Conservation (phyloP, 1,140 invertebrate species). For the Chlorops oryzae region DNA sequence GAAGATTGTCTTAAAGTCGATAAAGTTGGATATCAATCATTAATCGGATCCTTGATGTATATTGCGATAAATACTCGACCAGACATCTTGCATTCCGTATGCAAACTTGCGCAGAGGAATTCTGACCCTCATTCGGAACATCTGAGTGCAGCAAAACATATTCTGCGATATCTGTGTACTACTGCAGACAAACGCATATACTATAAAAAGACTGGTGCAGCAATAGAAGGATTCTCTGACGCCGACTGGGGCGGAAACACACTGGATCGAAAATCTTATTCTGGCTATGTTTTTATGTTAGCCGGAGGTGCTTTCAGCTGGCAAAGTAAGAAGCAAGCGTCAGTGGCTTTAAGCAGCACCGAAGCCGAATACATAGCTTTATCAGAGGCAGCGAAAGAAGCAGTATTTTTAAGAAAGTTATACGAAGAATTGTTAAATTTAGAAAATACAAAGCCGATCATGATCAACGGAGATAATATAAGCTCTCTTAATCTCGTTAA, state of each 20-base stretch:
- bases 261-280: conserved; percentile 31
- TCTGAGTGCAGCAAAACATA: no score
- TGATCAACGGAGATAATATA: conserved; percentile 17
- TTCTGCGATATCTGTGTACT: no score
- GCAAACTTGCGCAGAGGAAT: no score
- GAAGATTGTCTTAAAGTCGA: no score
- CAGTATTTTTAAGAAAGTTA: neutral
- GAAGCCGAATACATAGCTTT: conserved; percentile 42
- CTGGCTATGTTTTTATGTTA: conserved; percentile 34
- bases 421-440: conserved; percentile 13
- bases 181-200: no score
- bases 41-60: no score
- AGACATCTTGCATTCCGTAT: no score
- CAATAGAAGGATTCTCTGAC: neutral
- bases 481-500: conserved; percentile 21
- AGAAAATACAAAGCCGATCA: neutral
- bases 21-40: no score
- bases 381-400: conserved; percentile 25
- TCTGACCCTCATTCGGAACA: no score
- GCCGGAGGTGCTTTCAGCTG: conserved; percentile 24
- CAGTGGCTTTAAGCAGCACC: conserved; percentile 28
- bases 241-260: conserved; percentile 2
- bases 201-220: no score
- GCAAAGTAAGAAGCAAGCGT: conserved; percentile 35
- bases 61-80: no score